Percentiles rank a stretch among this genome's conserved stretches.
Conservation (phyloP, 1,140 invertebrate genomes). For the Tetragonula clypearis region DNA sequence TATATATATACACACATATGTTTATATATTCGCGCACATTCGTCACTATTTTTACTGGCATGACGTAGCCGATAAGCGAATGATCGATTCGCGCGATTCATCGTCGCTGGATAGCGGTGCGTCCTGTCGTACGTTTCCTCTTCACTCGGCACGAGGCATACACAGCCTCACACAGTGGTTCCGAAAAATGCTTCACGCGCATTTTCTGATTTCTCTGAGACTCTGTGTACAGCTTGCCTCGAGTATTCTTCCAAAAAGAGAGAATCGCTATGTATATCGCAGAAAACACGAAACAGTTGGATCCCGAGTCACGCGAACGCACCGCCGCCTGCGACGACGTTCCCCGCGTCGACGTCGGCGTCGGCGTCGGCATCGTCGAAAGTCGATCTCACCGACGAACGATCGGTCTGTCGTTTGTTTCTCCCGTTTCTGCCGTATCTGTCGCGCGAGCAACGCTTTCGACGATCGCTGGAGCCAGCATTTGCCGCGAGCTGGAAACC, state of each 20-base stretch:
- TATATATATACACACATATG: no score
- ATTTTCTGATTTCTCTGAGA: neutral
- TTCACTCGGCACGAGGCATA: neutral
- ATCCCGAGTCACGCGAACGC: neutral
- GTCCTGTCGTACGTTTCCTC: neutral
- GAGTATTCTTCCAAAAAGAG: no score
- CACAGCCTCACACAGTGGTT: neutral
- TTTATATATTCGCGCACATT: slow-evolving; percentile 58
- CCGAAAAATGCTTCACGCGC: no score
- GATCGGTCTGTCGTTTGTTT: neutral
- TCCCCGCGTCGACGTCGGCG: neutral
- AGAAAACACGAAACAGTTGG: neutral
- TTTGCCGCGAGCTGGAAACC: neutral
- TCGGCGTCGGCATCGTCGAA: slow-evolving; percentile 5
- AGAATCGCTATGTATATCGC: neutral
- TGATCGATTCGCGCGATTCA: slow-evolving; percentile 21
- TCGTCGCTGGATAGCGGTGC: slow-evolving; percentile 27
- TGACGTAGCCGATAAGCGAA: slow-evolving; percentile 49
- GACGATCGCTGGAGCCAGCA: neutral
- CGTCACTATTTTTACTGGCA: slow-evolving; percentile 37
- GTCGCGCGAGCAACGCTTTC: neutral
- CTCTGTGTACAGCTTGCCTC: no score
- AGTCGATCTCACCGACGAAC: neutral
- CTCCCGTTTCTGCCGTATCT: neutral
- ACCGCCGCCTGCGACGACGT: neutral